Conservation (phyloP, 2,113 vertebrate genomes). For the Rhipidura dahli region DNA sequence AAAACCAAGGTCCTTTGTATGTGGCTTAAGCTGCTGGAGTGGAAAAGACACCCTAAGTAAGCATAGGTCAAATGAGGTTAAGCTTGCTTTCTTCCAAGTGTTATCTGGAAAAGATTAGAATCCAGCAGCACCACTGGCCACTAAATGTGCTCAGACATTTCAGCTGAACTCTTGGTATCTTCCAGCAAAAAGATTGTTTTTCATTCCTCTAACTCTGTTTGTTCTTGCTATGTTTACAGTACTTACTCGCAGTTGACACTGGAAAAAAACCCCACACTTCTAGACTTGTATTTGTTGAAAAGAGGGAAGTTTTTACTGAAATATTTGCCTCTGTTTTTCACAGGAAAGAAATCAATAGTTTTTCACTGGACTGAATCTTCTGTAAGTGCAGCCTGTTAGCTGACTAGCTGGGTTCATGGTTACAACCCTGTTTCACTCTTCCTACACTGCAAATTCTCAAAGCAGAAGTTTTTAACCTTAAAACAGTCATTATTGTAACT, state of each 20-base stretch:
- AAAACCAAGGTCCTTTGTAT: not conserved
- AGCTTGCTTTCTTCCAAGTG: constrained; percentile 20
- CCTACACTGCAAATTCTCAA: not conserved
- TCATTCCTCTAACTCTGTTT: not conserved
- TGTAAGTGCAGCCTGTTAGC: not conserved
- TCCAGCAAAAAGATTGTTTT: not conserved
- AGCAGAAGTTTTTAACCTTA: not conserved
- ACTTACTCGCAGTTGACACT: not conserved
- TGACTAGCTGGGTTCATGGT: not conserved
- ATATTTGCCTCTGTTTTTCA: not conserved
- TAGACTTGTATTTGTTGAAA: not conserved
- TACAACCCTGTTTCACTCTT: not conserved
- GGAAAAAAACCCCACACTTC: not conserved
- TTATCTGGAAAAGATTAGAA: constrained; percentile 46
- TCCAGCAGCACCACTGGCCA: not conserved
- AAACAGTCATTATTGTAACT: not conserved
- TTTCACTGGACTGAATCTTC: not conserved
- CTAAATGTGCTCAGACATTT: not conserved
- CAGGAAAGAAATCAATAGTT: not conserved
- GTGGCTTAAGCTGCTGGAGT: not conserved
- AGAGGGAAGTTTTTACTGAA: not conserved
- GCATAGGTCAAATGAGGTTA: constrained; percentile 13
- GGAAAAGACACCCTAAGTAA: not conserved
- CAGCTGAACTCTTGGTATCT: not conserved
- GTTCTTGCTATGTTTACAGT: not conserved